phyloP scores from a whole-genome alignment of 2,888 invertebrate genomes.

The Leucophenga maculata region DNA sequence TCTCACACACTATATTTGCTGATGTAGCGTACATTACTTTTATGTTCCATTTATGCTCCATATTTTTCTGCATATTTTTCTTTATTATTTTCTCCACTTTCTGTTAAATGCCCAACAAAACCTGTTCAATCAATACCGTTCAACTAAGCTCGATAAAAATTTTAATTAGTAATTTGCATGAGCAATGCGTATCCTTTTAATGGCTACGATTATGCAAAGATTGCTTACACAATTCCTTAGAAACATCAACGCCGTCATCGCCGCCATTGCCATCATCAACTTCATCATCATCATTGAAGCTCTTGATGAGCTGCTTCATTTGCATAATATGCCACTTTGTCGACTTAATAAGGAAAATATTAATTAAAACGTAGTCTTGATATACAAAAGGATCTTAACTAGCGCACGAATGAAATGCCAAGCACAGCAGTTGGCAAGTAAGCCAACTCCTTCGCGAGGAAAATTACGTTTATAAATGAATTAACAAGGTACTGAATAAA shows the following conservation, averaged over 20 bases:
- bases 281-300: neutral
- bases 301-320: slow-evolving; percentile 40
- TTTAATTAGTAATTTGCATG: slow-evolving; percentile 16
- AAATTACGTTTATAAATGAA: slow-evolving; percentile 65
- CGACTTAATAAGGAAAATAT: slow-evolving; percentile 53
- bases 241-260: neutral
- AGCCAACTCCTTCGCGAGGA: slow-evolving; percentile 26
- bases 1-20: too few species aligned
- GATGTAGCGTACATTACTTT: too few species aligned
- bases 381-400: neutral
- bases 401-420: slow-evolving; percentile 40
- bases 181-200: slow-evolving; percentile 8
- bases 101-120: too few species aligned
- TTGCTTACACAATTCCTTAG: neutral
- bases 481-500: slow-evolving; percentile 69
- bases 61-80: too few species aligned
- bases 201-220: neutral
- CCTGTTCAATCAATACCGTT: too few species aligned
- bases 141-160: neutral
- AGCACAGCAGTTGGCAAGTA: slow-evolving; percentile 15
- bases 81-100: too few species aligned
- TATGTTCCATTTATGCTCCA: too few species aligned
- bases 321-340: slow-evolving; percentile 49
- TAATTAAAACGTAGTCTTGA: slow-evolving; percentile 58
- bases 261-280: neutral